These are phyloP conservation scores for Drosophila subsilvestris DNA, from an alignment of 2,888 invertebrate genomes.

Conservation along the genomic window DNA sequence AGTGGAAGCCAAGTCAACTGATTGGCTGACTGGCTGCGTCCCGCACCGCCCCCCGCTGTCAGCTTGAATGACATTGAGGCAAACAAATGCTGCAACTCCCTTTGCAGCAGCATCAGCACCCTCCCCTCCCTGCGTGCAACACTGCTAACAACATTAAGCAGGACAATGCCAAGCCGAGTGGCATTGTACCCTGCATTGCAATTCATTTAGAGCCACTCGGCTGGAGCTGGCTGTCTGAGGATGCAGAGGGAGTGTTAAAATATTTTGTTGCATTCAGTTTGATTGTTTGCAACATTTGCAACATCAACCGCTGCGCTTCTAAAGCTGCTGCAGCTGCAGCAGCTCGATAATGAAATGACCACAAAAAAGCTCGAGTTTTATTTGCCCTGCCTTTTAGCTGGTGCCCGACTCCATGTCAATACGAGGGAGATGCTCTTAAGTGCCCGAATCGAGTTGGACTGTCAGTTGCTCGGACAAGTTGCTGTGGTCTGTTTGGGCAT, in stretches of 20 bases:
- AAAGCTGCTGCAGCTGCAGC: background rate
- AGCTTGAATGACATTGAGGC: constrained; percentile 58
- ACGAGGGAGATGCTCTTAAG: constrained; percentile 29
- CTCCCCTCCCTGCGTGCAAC: constrained; percentile 12
- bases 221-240: constrained; percentile 11
- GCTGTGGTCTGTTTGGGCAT: constrained; percentile 12
- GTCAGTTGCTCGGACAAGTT: constrained; percentile 11
- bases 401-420: constrained; percentile 35
- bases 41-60: constrained; percentile 22
- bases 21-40: constrained; percentile 40
- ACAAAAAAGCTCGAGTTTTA: constrained; percentile 26
- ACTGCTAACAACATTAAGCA: constrained; percentile 41
- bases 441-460: constrained; percentile 17
- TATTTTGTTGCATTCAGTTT: constrained; percentile 51
- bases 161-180: constrained; percentile 37
- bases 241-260: constrained; percentile 18
- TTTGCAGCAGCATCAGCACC: background rate
- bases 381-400: constrained; percentile 31
- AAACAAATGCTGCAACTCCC: constrained; percentile 63
- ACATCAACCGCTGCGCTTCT: constrained; percentile 22
- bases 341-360: constrained; percentile 49
- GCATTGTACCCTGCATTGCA: constrained; percentile 47
- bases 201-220: constrained; percentile 62
- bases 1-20: constrained; percentile 57
- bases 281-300: constrained; percentile 44